Evolutionary conservation across 2,113 vertebrate genomes (phyloP), one percentile per base, ranked within the genome.

Genomic region (Erpornis zantholeuca): DNA sequence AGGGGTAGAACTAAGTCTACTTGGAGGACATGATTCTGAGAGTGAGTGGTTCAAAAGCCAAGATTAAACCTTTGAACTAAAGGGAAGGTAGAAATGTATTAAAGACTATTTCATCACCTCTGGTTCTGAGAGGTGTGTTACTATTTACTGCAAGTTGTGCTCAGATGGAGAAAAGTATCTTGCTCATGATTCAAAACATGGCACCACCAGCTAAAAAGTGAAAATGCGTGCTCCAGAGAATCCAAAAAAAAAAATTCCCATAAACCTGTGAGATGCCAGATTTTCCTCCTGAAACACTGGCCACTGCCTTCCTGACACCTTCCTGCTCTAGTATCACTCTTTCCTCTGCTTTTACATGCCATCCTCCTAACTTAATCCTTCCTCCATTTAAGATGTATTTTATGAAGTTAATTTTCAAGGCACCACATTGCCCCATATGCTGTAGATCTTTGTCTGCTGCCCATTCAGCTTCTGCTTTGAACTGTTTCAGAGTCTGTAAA

Each of bases 401-500:
- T 56, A 24, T 49, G 15, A 68, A 33, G 13, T 7, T n/a, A 73
- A 40, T 75, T 61, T 84, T 59, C 40, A 44, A 78, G 53, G 20
- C 15, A 71, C 5, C 9, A 36, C 4, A 0, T 60, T 72, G 24
- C 31, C 11, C 9, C 40, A 33, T 24, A 33, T 44, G 59, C 52
- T 65, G 22, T 27, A 4, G 6, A 7, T n/a, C 40, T 86, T 65
- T 27, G 36, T n/a, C 42, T 81, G 40, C 15, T 66, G 54, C 35
- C 94, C 72, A 80, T 93, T 96, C 73, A 92, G 60, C 65, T 90
- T 85, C 81, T 94, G 78, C 65, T 88, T 71, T 76, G 87, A 57
- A 76, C 81, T 92, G 40, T 89, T 96, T 95, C 49, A 25, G 87
- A 91, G 57, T 49, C 80, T 92, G 75, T 96, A 97, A 97, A 93